Conservation (phyloP, 2,888 invertebrate species). For the Chesias legatella region DNA sequence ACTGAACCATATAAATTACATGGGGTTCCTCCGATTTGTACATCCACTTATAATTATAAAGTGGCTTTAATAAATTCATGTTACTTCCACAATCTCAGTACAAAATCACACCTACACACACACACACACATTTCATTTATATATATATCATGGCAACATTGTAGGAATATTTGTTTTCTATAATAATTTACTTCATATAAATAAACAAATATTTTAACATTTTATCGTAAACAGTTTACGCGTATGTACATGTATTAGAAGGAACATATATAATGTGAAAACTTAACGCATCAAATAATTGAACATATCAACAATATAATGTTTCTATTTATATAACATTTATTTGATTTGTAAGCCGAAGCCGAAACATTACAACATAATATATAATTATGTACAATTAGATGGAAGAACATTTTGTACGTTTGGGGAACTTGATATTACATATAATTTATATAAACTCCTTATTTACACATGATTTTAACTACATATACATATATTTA, state of each 20-base stretch:
- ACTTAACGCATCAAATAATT: no score
- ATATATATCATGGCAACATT: constrained; percentile 1
- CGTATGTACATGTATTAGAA: not conserved
- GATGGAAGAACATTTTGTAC: constrained; percentile 23
- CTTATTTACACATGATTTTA: constrained; percentile 4
- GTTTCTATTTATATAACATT: no score
- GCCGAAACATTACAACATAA: constrained; percentile 4
- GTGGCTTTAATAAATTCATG: not conserved
- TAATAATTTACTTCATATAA: constrained; percentile 1
- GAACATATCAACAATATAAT: not conserved
- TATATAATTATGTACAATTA: not conserved
- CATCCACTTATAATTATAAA: no score
- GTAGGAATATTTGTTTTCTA: constrained; percentile 4
- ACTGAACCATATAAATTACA: no score
- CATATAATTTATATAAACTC: constrained; percentile 1
- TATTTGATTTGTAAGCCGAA: constrained; percentile 10
- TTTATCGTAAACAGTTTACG: not conserved
- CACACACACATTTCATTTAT: no score
- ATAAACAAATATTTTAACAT: not conserved
- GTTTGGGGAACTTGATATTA: constrained; percentile 2
- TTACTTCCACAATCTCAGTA: not conserved
- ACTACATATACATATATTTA: constrained; percentile 26
- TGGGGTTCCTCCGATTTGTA: no score
- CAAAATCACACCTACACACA: not conserved
- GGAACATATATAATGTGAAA: no score